A percentile compares a stretch with the other conserved stretches of the same genome.
phyloP scores from a whole-genome alignment of 1,140 invertebrate genomes.

The Coboldia fuscipes region DNA sequence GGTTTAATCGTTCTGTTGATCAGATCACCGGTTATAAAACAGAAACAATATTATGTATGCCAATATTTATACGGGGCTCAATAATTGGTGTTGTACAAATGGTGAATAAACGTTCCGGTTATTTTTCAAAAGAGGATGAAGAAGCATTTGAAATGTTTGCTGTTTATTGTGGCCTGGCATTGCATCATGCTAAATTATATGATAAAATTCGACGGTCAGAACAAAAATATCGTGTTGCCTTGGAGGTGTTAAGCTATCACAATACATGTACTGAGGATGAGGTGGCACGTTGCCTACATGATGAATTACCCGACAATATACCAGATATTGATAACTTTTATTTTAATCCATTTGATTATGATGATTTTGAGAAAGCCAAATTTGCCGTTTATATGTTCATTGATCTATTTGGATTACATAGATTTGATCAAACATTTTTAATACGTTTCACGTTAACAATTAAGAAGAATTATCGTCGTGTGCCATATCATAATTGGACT shows the following conservation, averaged over 20 bases:
- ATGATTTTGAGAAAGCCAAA: conserved; percentile 43
- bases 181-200: conserved; percentile 68
- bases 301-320: conserved; percentile 16
- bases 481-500: conserved; percentile 71
- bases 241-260: conserved; percentile 68
- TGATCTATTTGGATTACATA: conserved; percentile 38
- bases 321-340: conserved; percentile 34
- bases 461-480: conserved; percentile 58
- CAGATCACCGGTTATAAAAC: conserved; percentile 56
- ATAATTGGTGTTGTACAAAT: conserved; percentile 74
- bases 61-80: conserved; percentile 50
- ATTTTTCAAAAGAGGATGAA: conserved; percentile 55
- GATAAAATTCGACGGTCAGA: conserved; percentile 64
- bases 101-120: conserved; percentile 54
- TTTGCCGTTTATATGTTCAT: conserved; percentile 59
- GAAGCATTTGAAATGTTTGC: conserved; percentile 67
- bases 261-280: conserved; percentile 54
- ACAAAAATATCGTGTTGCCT: conserved; percentile 60
- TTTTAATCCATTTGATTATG: conserved; percentile 45
- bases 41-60: conserved; percentile 63
- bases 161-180: conserved; percentile 62
- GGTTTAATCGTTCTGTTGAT: conserved; percentile 62
- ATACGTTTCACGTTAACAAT: conserved; percentile 58
- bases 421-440: conserved; percentile 37
- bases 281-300: conserved; percentile 26